Evolutionary conservation across 2,113 vertebrate species (phyloP).

Genomic region (Grus americana): DNA sequence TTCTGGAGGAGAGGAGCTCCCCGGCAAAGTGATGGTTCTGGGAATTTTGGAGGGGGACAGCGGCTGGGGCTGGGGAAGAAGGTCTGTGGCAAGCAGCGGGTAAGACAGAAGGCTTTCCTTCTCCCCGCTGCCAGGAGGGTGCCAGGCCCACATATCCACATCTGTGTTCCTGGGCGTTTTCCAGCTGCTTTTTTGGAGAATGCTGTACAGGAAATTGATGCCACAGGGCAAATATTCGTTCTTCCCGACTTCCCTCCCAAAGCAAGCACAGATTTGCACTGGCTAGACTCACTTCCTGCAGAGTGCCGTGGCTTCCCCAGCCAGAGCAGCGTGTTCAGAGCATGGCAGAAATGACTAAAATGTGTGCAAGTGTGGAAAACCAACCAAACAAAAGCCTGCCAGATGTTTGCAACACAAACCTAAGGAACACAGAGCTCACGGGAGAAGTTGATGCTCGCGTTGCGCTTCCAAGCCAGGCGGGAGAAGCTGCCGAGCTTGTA

Average conservation of each 20-base stretch:
- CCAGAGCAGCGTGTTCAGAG: not conserved
- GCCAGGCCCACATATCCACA: constrained; percentile 46
- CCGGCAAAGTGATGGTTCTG: not conserved
- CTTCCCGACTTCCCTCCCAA: constrained; percentile 59
- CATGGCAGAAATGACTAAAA: not conserved
- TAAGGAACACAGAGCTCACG: not conserved
- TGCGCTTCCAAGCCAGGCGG: not conserved
- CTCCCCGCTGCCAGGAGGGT: constrained; percentile 10
- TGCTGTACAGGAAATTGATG: constrained; percentile 81
- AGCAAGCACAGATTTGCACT: constrained; percentile 72
- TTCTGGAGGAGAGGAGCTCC: not conserved
- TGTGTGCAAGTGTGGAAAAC: not conserved
- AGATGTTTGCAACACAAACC: not conserved
- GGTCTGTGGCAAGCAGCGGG: not conserved
- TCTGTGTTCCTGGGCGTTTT: constrained; percentile 59
- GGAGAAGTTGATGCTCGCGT: not conserved
- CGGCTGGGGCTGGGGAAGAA: not conserved
- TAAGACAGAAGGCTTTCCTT: not conserved
- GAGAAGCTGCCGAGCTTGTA: not conserved
- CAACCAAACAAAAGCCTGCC: not conserved
- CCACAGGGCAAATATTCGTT: constrained; percentile 76
- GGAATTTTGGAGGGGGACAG: not conserved
- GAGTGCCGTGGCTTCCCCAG: constrained; percentile 30
- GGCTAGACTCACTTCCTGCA: constrained; percentile 76
- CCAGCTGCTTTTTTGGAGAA: constrained; percentile 72